Evolutionary conservation across 2,888 invertebrate genomes (phyloP), one percentile per base, ranked within the genome.

Genomic region (Cistogaster globosa): DNA sequence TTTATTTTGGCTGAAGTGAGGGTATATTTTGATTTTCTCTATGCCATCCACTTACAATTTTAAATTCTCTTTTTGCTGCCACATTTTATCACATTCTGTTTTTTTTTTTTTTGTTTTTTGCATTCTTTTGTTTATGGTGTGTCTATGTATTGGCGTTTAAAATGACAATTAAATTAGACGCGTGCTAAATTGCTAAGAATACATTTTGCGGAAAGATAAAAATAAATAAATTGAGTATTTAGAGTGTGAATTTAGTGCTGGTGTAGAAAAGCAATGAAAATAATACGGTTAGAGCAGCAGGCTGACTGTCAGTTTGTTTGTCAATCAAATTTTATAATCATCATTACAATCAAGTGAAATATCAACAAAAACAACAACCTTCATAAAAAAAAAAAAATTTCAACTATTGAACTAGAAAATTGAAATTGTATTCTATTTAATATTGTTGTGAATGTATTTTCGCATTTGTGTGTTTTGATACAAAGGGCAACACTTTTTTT

Each of bases 121-220:
- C n/a, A n/a, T n/a, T n/a, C n/a, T 48, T 9, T 53, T 65, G 71
- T 84, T 84, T 76, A 65, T 75, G 18, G 51, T 38, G 18, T 51
- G 22, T 18, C 16, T 58, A 42, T 74, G 14, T 57, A 58, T 77
- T 77, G 67, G 74, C 68, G 68, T 82, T 85, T 69, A 18, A 77
- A 82, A 71, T 85, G 78, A 75, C 82, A 82, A 85, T 85, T 82
- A 82, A 78, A 82, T 79, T 78, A 75, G 82, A 82, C 78, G 85
- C 85, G 85, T 85, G 85, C 85, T 82, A 85, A 85, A 82, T 85
- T 85, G 78, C 85, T 85, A 79, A 75, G 82, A 85, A 85, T 82
- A 85, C 78, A 82, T 82, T 82, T 78, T 75, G 78, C 78, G 82
- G 75, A 71, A 75, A 75, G 82, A 85, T 82, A 85, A 82, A 85